Evolutionary conservation across 2,113 vertebrate species (phyloP), one percentile per base, ranked within the genome.

Genomic region (Crotalus horridus): DNA sequence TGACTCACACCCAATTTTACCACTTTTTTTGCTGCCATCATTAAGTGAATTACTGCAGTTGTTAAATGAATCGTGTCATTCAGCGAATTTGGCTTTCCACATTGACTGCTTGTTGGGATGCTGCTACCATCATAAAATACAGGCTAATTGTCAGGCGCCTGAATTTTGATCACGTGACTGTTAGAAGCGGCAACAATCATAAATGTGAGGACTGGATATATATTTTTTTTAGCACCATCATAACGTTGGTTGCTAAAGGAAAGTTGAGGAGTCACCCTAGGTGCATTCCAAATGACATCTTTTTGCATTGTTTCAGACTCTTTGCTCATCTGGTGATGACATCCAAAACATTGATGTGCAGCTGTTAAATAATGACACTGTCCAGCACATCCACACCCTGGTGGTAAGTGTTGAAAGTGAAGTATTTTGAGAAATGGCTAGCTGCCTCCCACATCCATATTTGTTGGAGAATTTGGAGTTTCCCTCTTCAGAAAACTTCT

Each of bases 361-460:
- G 7, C 94, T 97, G 39, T 93, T 97, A 6, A 95, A 97, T 90
- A 94, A 96, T 58, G 96, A 97, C 24, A 97, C 97, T 24, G 96
- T 98, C 29, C 94, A 96, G 55, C 96, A 97, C 69, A 98, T 98
- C 81, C 96, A 97, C 88, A 97, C 96, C 21, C 90, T 98, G 6
- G 96, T 97, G 96, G 98, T 98, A 97, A 97, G 97, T 54, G 48
- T 87, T 21, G 12, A 46, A 26, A 91, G 55, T 89, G 54, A 87
- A 6, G 13, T 24, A 39, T 24, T 93, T 43, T 48, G 43, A 85
- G 5, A 91, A 39, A 0, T 3, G 7, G 20, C 6, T 17, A 48
- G 6, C 3, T 15, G 1, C 85, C 10, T 43, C 33, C 24, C 13
- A 15, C 3, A 20, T 54, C 33, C 33, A 39, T 81, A 21, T 39